Evolutionary conservation across 2,888 invertebrate genomes (phyloP).

Genomic region (Pandemis heparana): DNA sequence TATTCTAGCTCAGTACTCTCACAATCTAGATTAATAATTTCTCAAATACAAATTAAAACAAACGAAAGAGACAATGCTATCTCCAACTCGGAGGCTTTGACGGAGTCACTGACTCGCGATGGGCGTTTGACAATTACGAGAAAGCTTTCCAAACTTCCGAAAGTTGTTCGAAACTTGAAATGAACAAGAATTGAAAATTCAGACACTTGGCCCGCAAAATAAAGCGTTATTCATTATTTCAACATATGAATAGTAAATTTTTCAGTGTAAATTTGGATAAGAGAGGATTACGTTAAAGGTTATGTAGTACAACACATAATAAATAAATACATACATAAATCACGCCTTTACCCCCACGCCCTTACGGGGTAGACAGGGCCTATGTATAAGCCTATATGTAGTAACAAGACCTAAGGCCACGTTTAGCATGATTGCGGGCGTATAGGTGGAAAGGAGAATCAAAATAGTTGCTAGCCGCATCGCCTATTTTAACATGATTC

Average conservation of each 20-base stretch:
- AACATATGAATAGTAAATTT: not conserved
- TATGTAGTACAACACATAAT: too few relatives aligned
- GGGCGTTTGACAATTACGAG: conserved; percentile 34
- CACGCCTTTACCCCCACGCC: too few relatives aligned
- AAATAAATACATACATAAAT: too few relatives aligned
- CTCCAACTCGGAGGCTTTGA: conserved; percentile 2
- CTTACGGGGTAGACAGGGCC: too few relatives aligned
- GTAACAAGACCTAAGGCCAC: too few relatives aligned
- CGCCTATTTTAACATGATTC: too few relatives aligned
- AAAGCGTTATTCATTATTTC: not conserved
- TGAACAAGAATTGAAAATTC: conserved; percentile 24
- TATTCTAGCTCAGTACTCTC: not conserved
- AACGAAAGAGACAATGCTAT: conserved; percentile 28
- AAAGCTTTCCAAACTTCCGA: conserved; percentile 26
- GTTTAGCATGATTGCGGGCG: too few relatives aligned
- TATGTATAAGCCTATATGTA: too few relatives aligned
- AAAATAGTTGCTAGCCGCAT: too few relatives aligned
- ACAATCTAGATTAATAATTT: not conserved
- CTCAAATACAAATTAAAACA: not conserved
- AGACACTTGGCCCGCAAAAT: not conserved
- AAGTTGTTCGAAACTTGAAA: conserved; percentile 27
- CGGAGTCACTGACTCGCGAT: conserved; percentile 16
- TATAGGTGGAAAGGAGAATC: too few relatives aligned
- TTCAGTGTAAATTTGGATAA: not conserved
- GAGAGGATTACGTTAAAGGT: too few relatives aligned